Base-by-base conservation (phyloP, 2,888 invertebrate genomes). In the Chouioia cunea region DNA sequence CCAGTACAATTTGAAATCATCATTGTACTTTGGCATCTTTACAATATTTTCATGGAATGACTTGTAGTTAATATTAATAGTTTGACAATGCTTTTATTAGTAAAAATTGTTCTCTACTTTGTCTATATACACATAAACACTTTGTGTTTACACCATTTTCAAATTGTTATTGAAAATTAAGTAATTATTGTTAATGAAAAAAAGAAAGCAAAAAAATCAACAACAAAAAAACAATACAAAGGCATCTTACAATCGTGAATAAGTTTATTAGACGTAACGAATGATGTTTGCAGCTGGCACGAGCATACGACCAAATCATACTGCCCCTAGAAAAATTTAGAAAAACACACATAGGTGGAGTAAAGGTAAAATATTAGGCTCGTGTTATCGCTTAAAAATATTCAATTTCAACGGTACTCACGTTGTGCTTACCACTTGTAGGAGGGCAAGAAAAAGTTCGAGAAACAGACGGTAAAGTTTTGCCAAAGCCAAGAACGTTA, bases 401-500 rank as follows among this genome's bases (percentile, higher is more conserved):
- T 60, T 50, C 50, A 47, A 27, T 56, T 70, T 64, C 44, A 62
- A 36, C 12, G 44, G 14, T 18, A 18, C 57, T 44, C 16, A 47
- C 16, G 20, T 23, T 48, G 14, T 43, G 14, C 4, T 15, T 54
- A 50, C 56, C 15, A 48, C 75, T 86, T 87, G 14, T 87, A 94
- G 93, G 94, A 95, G 79, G 95, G 95, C 69, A 97, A 97, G 87
- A 97, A 98, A 88, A 97, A 97, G 86, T 99, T 97, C 88, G 97
- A 98, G 84, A 98, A 98, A 86, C 97, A 98, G 87, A 98, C 98
- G 2, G 92, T 94, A 76, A 98, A 98, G 87, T 99, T 97, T 87
- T 98, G 97, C 86, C 95, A 96, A 87, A 96, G 95, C 78, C 95
- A 98, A 87, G 99, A 99, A 87, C 91, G 97, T 77, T 97, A 97